Evolutionary conservation across 2,113 vertebrate species (phyloP).

Genomic region (Rhinolophus sinicus): DNA sequence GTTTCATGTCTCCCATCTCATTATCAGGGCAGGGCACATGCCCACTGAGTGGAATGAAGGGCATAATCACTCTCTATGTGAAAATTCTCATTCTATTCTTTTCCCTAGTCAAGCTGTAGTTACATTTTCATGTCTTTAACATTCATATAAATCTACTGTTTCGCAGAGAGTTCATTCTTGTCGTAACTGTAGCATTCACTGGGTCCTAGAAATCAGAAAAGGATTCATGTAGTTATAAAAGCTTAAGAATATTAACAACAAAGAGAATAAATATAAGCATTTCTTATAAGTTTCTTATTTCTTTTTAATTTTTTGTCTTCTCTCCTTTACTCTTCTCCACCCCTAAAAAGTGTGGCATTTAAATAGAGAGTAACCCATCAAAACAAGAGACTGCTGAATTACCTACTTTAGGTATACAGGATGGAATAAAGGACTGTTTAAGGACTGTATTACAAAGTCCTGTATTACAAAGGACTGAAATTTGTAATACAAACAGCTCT

Average conservation of each 20-base stretch:
- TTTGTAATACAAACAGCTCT: background rate
- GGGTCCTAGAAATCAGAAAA: background rate
- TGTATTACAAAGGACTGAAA: no score
- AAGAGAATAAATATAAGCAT: background rate
- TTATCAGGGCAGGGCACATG: rapidly evolving
- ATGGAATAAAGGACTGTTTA: background rate
- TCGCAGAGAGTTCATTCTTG: background rate
- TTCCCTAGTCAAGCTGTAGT: background rate
- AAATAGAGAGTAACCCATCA: background rate
- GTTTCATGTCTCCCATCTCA: background rate
- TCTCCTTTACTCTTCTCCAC: background rate
- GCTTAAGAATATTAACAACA: background rate
- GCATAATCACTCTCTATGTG: background rate
- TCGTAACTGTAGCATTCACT: background rate
- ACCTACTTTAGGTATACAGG: background rate
- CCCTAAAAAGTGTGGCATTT: background rate
- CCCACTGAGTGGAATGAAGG: background rate
- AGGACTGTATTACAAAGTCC: no score
- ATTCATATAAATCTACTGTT: background rate
- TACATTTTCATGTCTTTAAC: background rate
- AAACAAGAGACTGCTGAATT: background rate
- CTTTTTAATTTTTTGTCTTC: background rate
- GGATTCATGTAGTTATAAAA: background rate
- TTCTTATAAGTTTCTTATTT: background rate
- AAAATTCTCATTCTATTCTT: background rate